phyloP scores from a whole-genome alignment of 2,888 invertebrate genomes.

The Orgyia antiqua region DNA sequence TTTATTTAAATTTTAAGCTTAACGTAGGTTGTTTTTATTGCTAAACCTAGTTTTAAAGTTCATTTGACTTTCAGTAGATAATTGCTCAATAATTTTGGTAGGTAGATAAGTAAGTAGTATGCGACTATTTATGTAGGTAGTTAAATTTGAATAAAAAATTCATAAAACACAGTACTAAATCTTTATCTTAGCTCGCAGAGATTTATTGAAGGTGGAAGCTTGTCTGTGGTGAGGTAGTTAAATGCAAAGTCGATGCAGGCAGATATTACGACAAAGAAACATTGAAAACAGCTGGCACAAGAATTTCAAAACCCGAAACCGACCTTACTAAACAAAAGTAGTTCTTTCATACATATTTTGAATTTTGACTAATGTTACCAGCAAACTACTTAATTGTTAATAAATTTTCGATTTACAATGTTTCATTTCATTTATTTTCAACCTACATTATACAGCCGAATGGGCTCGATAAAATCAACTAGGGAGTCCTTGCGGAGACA shows the following conservation, averaged over 20 bases:
- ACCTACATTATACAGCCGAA: conserved; percentile 9
- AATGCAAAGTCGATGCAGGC: conserved; percentile 18
- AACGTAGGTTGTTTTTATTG: too few relatives aligned
- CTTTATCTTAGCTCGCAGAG: conserved; percentile 10
- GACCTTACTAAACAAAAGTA: too few relatives aligned
- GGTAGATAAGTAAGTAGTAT: not conserved
- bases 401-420: conserved; percentile 25
- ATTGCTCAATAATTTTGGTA: not conserved
- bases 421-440: conserved; percentile 22
- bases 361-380: too few relatives aligned
- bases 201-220: conserved; percentile 6
- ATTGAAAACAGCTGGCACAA: conserved; percentile 16
- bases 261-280: conserved; percentile 12
- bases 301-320: conserved; percentile 7
- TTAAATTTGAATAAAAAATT: not conserved
- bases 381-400: conserved; percentile 25
- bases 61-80: not conserved
- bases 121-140: not conserved
- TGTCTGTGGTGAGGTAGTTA: too few relatives aligned
- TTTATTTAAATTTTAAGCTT: too few relatives aligned
- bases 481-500: conserved; percentile 56
- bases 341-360: too few relatives aligned
- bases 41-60: too few relatives aligned
- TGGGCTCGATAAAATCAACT: conserved; percentile 29
- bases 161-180: not conserved